These are phyloP conservation scores for Melozone crissalis DNA, from an alignment of 2,113 vertebrate genomes.

Conservation along the genomic window DNA sequence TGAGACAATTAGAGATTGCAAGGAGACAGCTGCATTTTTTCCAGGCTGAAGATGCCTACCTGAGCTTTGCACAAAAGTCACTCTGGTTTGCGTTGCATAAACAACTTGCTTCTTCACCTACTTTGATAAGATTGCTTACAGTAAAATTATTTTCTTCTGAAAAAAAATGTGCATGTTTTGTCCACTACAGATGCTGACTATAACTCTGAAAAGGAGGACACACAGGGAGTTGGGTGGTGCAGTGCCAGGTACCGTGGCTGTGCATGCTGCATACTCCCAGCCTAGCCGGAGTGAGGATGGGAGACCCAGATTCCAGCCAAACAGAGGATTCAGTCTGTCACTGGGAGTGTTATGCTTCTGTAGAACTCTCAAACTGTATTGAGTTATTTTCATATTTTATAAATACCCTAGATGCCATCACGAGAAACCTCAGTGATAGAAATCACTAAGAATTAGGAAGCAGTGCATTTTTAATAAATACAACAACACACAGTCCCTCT, in stretches of 20 bases:
- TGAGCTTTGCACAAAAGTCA: not conserved
- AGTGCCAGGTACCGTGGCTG: not conserved
- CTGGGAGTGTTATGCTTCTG: not conserved
- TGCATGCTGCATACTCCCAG: rapidly evolving
- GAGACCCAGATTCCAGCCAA: not conserved
- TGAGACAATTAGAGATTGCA: not conserved
- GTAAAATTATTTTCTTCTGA: not conserved
- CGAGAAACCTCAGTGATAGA: not conserved
- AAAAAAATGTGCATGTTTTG: not conserved
- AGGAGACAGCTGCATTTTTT: not conserved
- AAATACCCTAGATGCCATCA: not conserved
- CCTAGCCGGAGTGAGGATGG: not conserved
- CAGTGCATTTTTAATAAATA: not conserved
- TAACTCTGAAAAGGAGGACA: not conserved
- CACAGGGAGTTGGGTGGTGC: not conserved
- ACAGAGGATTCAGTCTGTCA: not conserved
- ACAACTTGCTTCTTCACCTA: not conserved
- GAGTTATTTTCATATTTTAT: not conserved
- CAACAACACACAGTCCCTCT: not conserved
- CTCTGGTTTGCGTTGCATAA: not conserved
- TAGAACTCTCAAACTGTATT: not conserved
- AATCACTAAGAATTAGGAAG: not conserved
- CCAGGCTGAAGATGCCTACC: not conserved
- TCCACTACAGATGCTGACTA: not conserved
- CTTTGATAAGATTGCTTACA: not conserved